These are phyloP conservation scores for Pyrrhia umbra DNA, from an alignment of 2,888 invertebrate species.

Conservation along the genomic window DNA sequence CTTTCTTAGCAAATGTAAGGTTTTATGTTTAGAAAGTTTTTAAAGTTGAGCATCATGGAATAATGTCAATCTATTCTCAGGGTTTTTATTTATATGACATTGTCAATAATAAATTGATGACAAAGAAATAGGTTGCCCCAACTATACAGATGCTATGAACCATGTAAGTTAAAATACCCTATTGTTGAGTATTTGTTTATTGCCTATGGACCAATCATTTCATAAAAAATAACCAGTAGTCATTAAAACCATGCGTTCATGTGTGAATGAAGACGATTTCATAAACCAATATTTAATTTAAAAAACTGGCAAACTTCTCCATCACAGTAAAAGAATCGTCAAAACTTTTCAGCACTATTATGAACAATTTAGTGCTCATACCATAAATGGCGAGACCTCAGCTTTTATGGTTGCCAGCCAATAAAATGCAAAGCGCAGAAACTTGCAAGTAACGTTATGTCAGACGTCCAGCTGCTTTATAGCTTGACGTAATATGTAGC, in stretches of 20 bases:
- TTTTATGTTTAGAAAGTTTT: slow-evolving; percentile 13
- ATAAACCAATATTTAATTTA: neutral
- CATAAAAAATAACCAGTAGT: too few species aligned
- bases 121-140: too few species aligned
- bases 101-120: too few species aligned
- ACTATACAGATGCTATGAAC: too few species aligned
- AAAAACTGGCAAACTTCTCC: neutral
- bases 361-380: slow-evolving; percentile 35
- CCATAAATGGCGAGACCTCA: slow-evolving; percentile 22
- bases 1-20: slow-evolving; percentile 11
- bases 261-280: too few species aligned
- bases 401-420: slow-evolving; percentile 45
- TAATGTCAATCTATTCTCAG: neutral
- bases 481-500: slow-evolving; percentile 37
- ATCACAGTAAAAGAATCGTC: neutral
- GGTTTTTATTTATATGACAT: neutral
- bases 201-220: too few species aligned
- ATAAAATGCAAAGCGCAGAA: slow-evolving; percentile 69
- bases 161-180: too few species aligned
- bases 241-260: too few species aligned
- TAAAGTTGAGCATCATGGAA: neutral
- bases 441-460: slow-evolving; percentile 67
- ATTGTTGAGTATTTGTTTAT: too few species aligned
- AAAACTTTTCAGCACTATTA: slow-evolving; percentile 7
- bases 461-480: slow-evolving; percentile 45